phyloP scores from a whole-genome alignment of 2,113 vertebrate genomes.

The Trinectes maculatus region DNA sequence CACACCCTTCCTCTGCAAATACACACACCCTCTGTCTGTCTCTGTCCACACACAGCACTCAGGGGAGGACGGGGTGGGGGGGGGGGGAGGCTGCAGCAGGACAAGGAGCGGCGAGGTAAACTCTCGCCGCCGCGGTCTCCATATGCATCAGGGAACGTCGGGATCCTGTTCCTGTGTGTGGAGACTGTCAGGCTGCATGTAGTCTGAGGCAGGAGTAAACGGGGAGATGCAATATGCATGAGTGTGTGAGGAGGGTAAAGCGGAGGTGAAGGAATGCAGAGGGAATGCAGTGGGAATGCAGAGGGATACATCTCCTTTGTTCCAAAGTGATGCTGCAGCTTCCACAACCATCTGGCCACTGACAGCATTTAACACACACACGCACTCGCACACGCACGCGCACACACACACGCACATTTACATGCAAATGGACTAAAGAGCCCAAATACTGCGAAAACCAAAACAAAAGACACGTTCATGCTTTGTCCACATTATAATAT shows the following conservation, averaged over 20 bases:
- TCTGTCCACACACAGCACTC: slow-evolving; percentile 29
- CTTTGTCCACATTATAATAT: too few species aligned
- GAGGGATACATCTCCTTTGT: slow-evolving; percentile 35
- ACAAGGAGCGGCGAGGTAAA: slow-evolving; percentile 47
- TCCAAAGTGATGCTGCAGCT: slow-evolving; percentile 41
- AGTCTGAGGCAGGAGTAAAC: slow-evolving; percentile 24
- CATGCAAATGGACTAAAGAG: too few species aligned
- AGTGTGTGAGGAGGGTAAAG: slow-evolving; percentile 35
- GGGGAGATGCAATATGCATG: slow-evolving; percentile 56
- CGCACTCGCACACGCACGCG: neutral
- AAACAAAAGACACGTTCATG: too few species aligned
- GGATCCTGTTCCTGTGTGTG: slow-evolving; percentile 32
- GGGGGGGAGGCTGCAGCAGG: slow-evolving; percentile 20
- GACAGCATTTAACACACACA: slow-evolving; percentile 25
- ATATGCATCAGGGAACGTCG: slow-evolving; percentile 67
- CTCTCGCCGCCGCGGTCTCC: slow-evolving; percentile 40
- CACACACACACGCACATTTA: neutral
- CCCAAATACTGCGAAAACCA: too few species aligned
- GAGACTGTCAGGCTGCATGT: slow-evolving; percentile 27
- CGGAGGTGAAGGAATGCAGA: slow-evolving; percentile 10
- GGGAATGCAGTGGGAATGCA: slow-evolving; percentile 6
- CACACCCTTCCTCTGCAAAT: slow-evolving; percentile 1
- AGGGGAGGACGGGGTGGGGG: slow-evolving; percentile 26
- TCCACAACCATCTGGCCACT: slow-evolving; percentile 55
- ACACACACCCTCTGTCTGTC: slow-evolving; percentile 33